A percentile compares a stretch with the other conserved stretches of the same genome.
phyloP scores from a whole-genome alignment of 2,888 invertebrate genomes.

The Eumacrocentrus americanus region DNA sequence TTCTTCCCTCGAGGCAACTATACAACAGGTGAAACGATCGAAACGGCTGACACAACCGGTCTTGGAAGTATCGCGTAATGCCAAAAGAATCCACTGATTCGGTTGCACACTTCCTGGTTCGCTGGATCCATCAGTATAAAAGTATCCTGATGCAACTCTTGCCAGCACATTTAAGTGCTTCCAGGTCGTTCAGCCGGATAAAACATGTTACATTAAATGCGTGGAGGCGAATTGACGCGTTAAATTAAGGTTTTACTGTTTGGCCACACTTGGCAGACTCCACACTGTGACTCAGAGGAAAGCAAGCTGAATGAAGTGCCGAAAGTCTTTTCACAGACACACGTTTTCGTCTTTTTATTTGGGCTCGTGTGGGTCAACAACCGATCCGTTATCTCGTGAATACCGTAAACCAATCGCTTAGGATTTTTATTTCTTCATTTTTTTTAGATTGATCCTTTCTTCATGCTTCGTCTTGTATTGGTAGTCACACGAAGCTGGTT shows the following conservation, averaged over 20 bases:
- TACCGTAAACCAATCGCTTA: conserved; percentile 16
- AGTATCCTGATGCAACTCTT: no score
- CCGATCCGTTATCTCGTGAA: conserved; percentile 26
- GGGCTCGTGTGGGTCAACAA: conserved; percentile 18
- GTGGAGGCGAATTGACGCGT: conserved; percentile 10
- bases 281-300: background rate
- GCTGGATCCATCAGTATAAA: background rate
- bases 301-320: conserved; percentile 11
- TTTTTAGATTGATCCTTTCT: background rate
- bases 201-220: background rate
- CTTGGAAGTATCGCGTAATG: background rate
- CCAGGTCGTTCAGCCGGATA: no score
- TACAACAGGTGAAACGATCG: background rate
- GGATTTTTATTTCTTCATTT: background rate
- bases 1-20: background rate
- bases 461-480: background rate
- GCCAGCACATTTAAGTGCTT: no score
- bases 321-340: background rate
- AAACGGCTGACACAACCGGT: background rate
- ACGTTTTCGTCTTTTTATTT: conserved; percentile 1
- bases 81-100: background rate
- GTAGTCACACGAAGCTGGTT: background rate
- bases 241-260: conserved; percentile 12
- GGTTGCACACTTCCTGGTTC: background rate
- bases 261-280: no score